Conservation (phyloP, 2,113 vertebrate genomes). For the Phrynosoma platyrhinos region DNA sequence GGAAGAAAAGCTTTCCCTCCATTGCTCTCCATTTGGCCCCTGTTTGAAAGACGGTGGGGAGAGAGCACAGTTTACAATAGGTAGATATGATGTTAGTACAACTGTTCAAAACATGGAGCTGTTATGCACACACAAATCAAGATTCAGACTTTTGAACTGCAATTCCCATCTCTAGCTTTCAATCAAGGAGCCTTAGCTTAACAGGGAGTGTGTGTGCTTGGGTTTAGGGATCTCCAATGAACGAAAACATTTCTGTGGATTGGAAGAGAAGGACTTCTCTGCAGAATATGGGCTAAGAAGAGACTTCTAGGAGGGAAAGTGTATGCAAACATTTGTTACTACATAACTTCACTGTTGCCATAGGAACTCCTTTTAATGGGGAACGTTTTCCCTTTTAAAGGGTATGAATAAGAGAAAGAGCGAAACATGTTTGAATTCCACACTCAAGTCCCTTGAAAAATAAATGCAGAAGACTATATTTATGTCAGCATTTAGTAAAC, state of each 20-base stretch:
- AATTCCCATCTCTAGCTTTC: not conserved
- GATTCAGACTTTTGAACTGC: not conserved
- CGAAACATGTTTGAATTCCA: not conserved
- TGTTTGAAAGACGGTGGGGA: not conserved
- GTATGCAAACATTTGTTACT: not conserved
- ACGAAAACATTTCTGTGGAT: not conserved
- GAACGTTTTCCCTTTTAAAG: not conserved
- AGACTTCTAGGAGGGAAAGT: not conserved
- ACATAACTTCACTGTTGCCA: not conserved
- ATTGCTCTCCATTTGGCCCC: not conserved
- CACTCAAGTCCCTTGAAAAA: not conserved
- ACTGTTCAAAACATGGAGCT: not conserved
- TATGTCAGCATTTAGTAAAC: not conserved
- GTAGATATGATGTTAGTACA: not conserved
- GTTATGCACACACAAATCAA: not conserved
- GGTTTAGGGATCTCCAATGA: not conserved
- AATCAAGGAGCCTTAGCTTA: not conserved
- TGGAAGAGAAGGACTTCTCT: not conserved
- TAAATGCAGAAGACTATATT: not conserved
- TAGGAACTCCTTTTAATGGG: slow-evolving; percentile 4
- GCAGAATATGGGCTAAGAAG: not conserved
- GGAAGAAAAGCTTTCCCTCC: not conserved
- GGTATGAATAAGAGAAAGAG: not conserved
- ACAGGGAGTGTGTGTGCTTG: not conserved
- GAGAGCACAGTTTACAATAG: not conserved